Evolutionary conservation across 2,113 vertebrate genomes (phyloP), one percentile per base, ranked within the genome.

Genomic region (Corapipo altera): DNA sequence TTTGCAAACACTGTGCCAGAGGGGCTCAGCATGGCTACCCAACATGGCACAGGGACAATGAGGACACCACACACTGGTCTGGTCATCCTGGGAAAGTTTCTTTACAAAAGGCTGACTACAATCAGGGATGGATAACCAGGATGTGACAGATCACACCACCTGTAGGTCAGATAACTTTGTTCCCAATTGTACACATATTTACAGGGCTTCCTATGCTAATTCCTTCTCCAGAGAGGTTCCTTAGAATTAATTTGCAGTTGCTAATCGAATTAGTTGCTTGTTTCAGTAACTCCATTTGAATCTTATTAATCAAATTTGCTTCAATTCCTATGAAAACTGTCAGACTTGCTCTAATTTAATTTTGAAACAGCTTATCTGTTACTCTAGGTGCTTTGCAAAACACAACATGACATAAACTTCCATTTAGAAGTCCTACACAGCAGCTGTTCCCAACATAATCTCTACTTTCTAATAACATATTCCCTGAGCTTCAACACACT

Each of bases 191-290:
- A 61, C 33, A 67, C 12, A 2, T 54, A 65, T 73, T 87, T 57
- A 65, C 20, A 65, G 43, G 39, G 62, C 48, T 85, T 95, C 80
- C 80, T 72, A 61, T 33, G 77, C 32, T 78, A 79, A 69, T 58
- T 79, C 54, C 37, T 91, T 35, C 77, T 88, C 91, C 58, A 88
- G 54, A 84, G 86, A 88, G 39, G 41, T 20, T 92, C 67, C 78
- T 70, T 22, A 52, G 82, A 83, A 94, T 90, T 91, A 83, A 96
- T 91, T 73, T 91, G 67, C 54, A 75, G 39, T 49, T 83, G 74
- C 43, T 94, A 96, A 95, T 43, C 19, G 72, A 89, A 85, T 94
- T 70, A 90, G 71, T 83, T 94, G 54, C 81, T 91, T 95, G 89
- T 95, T 96, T 89, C 93, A 73, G 49, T 85, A 88, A 64, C 61